Evolutionary conservation across 35 echinoderm and acorn worm genomes (phyloP).

Genomic region (Lytechinus variegatus): DNA sequence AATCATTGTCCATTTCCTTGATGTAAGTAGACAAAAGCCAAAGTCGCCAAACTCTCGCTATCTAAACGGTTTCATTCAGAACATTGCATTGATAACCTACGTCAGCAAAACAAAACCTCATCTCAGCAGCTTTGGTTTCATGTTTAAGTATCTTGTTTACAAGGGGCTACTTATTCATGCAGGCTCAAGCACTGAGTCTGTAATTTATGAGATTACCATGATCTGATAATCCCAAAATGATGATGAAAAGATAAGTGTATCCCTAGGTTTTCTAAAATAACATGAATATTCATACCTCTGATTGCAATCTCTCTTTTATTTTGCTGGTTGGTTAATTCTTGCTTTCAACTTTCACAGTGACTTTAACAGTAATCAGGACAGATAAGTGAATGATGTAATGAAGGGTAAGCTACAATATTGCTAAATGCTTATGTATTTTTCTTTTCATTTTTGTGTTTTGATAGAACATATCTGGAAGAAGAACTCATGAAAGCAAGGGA

Average conservation of each 20-base stretch:
- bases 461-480: slow-evolving; percentile 93
- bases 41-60: background rate
- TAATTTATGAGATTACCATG: background rate
- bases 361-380: background rate
- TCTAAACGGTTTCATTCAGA: background rate
- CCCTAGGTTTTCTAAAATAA: background rate
- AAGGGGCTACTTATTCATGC: background rate
- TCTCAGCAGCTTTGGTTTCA: background rate
- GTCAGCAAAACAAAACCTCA: background rate
- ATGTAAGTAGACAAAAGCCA: background rate
- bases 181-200: background rate
- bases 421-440: background rate
- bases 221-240: background rate
- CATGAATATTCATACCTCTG: background rate
- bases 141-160: background rate
- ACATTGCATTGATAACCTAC: background rate
- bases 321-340: background rate
- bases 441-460: slow-evolving; percentile 37
- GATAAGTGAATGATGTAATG: background rate
- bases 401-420: background rate
- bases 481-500: slow-evolving; percentile 95
- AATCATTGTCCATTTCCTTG: background rate
- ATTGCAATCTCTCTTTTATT: background rate
- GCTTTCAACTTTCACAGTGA: background rate
- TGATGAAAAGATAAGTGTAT: background rate